These are phyloP conservation scores for Notocelia uddmanniana DNA, from an alignment of 2,888 invertebrate genomes.

Conservation along the genomic window DNA sequence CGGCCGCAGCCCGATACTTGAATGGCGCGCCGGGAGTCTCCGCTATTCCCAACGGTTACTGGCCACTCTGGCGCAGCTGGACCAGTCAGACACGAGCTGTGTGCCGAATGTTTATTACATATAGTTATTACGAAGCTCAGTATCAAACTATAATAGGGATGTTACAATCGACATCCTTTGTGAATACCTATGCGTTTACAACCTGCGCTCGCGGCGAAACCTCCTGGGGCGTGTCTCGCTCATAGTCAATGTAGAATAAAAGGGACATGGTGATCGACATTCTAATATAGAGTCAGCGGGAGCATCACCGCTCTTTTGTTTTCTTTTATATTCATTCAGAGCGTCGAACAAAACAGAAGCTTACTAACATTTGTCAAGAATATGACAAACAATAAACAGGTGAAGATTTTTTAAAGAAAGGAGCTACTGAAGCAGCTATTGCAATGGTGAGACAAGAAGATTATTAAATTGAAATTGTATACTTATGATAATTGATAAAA, in stretches of 20 bases:
- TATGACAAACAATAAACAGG: neutral
- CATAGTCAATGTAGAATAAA: neutral
- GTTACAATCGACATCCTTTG: neutral
- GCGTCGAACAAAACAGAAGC: slow-evolving; percentile 19
- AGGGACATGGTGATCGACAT: neutral
- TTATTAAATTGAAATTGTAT: neutral
- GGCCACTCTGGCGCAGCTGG: neutral
- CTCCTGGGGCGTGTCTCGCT: neutral
- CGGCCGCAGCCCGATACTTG: neutral
- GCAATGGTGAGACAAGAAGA: neutral
- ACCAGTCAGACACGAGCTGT: neutral
- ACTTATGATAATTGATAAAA: no score
- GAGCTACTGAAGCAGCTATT: neutral
- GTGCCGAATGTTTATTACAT: no score
- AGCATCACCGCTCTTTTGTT: neutral
- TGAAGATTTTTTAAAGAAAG: neutral
- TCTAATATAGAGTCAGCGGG: neutral
- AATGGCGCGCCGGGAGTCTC: slow-evolving; percentile 3
- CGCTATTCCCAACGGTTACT: neutral
- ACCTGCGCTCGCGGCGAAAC: neutral
- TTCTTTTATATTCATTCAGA: neutral
- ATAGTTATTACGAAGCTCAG: neutral
- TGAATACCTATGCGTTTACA: neutral
- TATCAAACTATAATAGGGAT: neutral
- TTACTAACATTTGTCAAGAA: neutral